Base-by-base conservation (phyloP, 2,888 invertebrate species). In the Branchinecta sandiegonensis region DNA sequence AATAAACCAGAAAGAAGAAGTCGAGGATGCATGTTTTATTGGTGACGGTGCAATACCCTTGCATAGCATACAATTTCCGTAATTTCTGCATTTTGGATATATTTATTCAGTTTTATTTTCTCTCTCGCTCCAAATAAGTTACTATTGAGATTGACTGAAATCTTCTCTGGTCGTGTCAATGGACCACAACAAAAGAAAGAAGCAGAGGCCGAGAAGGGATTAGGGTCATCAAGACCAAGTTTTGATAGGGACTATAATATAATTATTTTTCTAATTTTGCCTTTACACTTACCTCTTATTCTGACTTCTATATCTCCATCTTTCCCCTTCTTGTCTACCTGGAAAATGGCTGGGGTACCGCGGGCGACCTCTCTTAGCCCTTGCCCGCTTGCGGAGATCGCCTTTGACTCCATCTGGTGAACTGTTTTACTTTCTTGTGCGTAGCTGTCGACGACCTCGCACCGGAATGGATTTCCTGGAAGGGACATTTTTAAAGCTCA, bases 381-480 rank as follows among this genome's bases (percentile, higher is more conserved):
- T 67, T 79, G 78, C 12, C 79, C 79, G 67, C 77, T 72, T 47
- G 74, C 74, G 46, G 72, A 73, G 12, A 73, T 73, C 70, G 73
- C 72, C 68, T 73, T 72, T 11, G 73, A 71, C 69, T 74, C 74
- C 48, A 72, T 74, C n/a, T 73, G 72, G 65, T 74, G 73, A 47
- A 73, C 70, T 48, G 72, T 71, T 47, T 71, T 69, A 63, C 69
- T 63, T 70, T 77, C 78, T 70, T 79, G 75, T 66, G 77, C 70
- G 47, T 69, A 65, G n/a, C 47, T 47, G 11, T 80, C 80, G 37
- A 79, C 68, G 10, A 76, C 74, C 50, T 77, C 83, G 75, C 93
- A 92, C 73, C 89, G 87, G 80, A 93, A 93, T 11, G 94, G 94
- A 77, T 90, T 92, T 46, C 92, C 92, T 79, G 73, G 14, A 73